A percentile compares a stretch with the other conserved stretches of the same genome.
These are phyloP conservation scores for Mya arenaria DNA, from an alignment of 1,140 invertebrate genomes.

Conservation along the genomic window DNA sequence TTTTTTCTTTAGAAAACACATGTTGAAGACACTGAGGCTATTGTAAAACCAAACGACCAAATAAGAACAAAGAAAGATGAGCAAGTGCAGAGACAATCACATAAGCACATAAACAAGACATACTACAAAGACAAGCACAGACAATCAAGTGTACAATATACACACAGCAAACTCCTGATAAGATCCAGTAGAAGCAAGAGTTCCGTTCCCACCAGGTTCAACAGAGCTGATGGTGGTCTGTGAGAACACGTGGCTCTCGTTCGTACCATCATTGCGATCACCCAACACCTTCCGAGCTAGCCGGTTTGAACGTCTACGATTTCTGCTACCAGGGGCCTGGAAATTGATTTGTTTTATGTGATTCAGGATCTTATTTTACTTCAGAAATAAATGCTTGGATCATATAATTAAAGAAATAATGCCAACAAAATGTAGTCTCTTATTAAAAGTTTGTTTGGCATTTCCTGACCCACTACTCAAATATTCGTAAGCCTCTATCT, in stretches of 20 bases:
- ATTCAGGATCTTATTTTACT: too few relatives aligned
- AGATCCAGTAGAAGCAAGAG: conserved; percentile 63
- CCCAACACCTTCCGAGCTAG: conserved; percentile 60
- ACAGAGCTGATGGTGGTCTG: conserved; percentile 67
- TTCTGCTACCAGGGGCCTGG: conserved; percentile 63
- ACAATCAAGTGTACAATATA: too few relatives aligned
- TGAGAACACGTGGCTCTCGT: conserved; percentile 57
- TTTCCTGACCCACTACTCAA: too few relatives aligned
- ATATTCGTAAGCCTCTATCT: too few relatives aligned
- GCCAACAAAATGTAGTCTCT: too few relatives aligned
- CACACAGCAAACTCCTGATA: conserved; percentile 75
- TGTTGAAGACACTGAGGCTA: too few relatives aligned
- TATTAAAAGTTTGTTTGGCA: too few relatives aligned
- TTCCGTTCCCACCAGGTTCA: conserved; percentile 54
- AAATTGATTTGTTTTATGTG: background rate
- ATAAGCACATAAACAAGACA: too few relatives aligned
- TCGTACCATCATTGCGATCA: conserved; percentile 53
- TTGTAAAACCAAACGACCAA: background rate
- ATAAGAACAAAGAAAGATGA: background rate
- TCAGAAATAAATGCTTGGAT: too few relatives aligned
- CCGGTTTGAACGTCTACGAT: conserved; percentile 57
- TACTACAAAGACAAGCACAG: too few relatives aligned
- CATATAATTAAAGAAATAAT: too few relatives aligned
- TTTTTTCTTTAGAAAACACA: too few relatives aligned
- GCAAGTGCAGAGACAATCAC: conserved; percentile 4